A percentile compares a stretch with the other conserved stretches of the same genome.
Conservation (phyloP, 2,113 vertebrate genomes). For the Columba janthina region DNA sequence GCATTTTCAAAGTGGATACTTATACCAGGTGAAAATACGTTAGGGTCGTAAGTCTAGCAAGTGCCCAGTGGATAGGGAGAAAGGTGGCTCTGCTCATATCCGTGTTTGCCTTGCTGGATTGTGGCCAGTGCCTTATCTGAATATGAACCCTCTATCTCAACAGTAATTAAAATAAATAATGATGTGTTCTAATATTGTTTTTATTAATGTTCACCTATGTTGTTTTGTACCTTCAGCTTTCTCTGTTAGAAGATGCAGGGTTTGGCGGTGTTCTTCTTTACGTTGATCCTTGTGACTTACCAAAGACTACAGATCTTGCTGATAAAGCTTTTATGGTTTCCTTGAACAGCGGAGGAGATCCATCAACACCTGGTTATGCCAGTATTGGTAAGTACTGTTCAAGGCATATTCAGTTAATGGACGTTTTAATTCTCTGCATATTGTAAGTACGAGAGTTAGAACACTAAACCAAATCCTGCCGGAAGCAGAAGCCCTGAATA, state of each 20-base stretch:
- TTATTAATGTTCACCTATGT: neutral
- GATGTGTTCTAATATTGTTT: accelerated
- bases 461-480: neutral
- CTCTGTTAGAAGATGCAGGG: slow-evolving; percentile 83
- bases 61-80: neutral
- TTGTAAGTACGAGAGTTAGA: neutral
- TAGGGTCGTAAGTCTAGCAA: neutral
- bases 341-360: slow-evolving; percentile 87
- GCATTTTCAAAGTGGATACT: neutral
- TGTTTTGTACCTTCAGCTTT: slow-evolving; percentile 78
- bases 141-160: neutral
- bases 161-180: neutral
- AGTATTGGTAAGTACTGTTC: slow-evolving; percentile 78
- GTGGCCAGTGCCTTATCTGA: neutral
- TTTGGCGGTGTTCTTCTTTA: slow-evolving; percentile 90
- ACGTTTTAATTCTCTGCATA: neutral
- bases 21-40: neutral
- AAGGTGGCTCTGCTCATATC: neutral
- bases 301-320: slow-evolving; percentile 65
- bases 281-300: slow-evolving; percentile 87
- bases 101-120: neutral
- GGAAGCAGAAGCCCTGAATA: neutral
- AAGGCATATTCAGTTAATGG: neutral
- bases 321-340: slow-evolving; percentile 86
- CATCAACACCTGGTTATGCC: slow-evolving; percentile 80